Conservation (phyloP, 1,140 invertebrate genomes). For the Drosophila tsacasi region DNA sequence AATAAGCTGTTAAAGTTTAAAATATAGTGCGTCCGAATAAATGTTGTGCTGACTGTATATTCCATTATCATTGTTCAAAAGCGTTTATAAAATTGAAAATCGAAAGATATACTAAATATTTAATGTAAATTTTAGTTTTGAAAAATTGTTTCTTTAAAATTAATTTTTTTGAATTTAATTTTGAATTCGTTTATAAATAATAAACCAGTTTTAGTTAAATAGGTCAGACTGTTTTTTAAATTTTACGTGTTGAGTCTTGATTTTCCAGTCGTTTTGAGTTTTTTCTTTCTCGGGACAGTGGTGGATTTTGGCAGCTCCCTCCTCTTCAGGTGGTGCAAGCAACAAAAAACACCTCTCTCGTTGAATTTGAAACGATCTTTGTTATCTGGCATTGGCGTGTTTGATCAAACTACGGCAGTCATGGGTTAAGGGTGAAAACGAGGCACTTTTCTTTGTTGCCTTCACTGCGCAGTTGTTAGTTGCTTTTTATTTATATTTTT, state of each 20-base stretch:
- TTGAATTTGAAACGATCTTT: conserved; percentile 32
- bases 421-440: conserved; percentile 47
- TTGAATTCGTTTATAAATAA: neutral
- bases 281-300: conserved; percentile 11
- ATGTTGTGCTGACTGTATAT: no score
- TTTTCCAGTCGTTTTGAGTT: conserved; percentile 8
- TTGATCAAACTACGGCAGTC: conserved; percentile 35
- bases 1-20: no score
- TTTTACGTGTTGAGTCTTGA: conserved; percentile 38
- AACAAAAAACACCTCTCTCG: conserved; percentile 2
- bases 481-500: conserved; percentile 30
- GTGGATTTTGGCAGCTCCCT: conserved; percentile 12
- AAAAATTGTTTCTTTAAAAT: neutral
- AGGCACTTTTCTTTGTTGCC: conserved; percentile 55
- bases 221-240: neutral
- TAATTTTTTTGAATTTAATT: neutral
- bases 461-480: conserved; percentile 62
- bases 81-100: neutral
- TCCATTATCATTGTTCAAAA: neutral
- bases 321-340: neutral
- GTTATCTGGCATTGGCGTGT: conserved; percentile 23
- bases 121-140: neutral
- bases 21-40: no score
- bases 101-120: neutral
- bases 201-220: neutral